phyloP scores from a whole-genome alignment of 2,113 vertebrate genomes.

The Pelobates fuscus region DNA sequence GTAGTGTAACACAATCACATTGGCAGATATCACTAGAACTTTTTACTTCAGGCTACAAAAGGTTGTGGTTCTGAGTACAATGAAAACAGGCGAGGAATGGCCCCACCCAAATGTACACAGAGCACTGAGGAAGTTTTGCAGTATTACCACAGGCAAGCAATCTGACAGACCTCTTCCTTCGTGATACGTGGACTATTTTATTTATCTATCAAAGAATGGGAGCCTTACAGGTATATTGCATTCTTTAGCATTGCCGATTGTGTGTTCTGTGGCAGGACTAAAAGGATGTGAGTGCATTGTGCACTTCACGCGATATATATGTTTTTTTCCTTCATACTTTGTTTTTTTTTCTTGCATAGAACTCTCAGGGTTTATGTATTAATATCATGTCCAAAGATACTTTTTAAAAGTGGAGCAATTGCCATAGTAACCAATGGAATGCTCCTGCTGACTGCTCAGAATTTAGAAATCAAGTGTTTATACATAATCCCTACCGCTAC shows the following conservation, averaged over 20 bases:
- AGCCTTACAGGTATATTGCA: slow-evolving; percentile 1
- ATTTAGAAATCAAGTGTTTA: too few species aligned
- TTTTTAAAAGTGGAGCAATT: too few species aligned
- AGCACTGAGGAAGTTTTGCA: slow-evolving; percentile 11
- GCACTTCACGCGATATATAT: too few species aligned
- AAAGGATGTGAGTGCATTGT: too few species aligned
- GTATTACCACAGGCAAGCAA: background rate
- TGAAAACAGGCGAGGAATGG: background rate
- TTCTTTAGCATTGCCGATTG: background rate
- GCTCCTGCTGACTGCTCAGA: too few species aligned
- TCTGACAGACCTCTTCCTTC: background rate
- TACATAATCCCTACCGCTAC: too few species aligned
- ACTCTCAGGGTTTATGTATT: too few species aligned
- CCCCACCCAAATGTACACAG: slow-evolving; percentile 12
- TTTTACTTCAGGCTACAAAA: slow-evolving; percentile 27
- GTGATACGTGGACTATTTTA: background rate
- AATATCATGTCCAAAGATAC: too few species aligned
- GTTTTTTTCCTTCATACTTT: too few species aligned
- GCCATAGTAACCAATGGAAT: too few species aligned
- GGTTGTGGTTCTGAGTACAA: slow-evolving; percentile 20
- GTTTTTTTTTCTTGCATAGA: too few species aligned
- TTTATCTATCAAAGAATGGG: background rate
- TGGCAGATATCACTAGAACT: background rate
- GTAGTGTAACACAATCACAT: background rate
- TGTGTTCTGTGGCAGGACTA: too few species aligned